These are phyloP conservation scores for Avahi laniger DNA, from an alignment of 2,797 vertebrate species.

Conservation along the genomic window DNA sequence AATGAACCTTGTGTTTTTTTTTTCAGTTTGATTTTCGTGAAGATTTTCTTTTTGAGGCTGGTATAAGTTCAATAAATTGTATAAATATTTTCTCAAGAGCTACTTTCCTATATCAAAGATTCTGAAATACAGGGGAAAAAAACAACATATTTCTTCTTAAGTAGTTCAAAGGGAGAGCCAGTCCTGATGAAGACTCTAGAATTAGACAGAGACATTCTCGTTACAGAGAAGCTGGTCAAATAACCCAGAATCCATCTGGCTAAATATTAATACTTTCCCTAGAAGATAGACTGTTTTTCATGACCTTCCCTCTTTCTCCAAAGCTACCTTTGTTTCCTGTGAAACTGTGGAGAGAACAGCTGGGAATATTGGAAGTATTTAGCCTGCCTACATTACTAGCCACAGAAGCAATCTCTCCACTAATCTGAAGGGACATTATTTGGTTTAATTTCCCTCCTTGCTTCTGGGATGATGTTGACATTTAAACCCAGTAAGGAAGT, in stretches of 20 bases:
- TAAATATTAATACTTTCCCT: background rate
- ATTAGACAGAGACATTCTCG: background rate
- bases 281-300: background rate
- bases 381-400: background rate
- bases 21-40: conserved; percentile 62
- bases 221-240: background rate
- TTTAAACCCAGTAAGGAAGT: background rate
- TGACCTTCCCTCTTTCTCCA: background rate
- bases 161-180: background rate
- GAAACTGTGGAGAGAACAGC: background rate
- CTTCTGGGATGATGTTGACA: background rate
- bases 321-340: background rate
- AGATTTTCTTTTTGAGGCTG: conserved; percentile 60
- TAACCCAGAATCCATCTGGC: background rate
- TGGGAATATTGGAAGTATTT: background rate
- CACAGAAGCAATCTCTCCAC: background rate
- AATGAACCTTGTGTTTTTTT: conserved; percentile 58
- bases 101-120: conserved; percentile 52
- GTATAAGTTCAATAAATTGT: conserved; percentile 63
- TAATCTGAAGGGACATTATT: background rate
- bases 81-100: conserved; percentile 48
- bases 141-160: background rate
- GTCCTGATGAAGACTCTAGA: background rate
- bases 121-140: background rate
- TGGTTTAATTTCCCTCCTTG: background rate